These are phyloP conservation scores for Xenopus borealis DNA, from an alignment of 2,113 vertebrate genomes.

Conservation along the genomic window DNA sequence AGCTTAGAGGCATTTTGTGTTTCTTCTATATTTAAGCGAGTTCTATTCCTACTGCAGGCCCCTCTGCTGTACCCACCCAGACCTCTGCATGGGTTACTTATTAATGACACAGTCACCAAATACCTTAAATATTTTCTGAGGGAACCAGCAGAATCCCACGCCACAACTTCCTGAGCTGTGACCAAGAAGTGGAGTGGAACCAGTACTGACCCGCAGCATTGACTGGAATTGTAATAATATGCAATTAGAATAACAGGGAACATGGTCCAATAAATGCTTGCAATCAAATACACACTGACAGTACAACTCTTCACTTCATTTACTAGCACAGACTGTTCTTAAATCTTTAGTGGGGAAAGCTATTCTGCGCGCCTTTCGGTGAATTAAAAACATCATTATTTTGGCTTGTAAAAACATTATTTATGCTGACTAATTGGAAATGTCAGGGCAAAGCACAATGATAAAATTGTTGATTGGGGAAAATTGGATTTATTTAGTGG, in stretches of 20 bases:
- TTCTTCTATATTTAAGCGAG: neutral
- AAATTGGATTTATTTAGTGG: too few species aligned
- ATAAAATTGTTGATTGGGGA: too few species aligned
- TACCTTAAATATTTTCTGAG: conserved; percentile 56
- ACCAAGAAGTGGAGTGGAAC: conserved; percentile 33
- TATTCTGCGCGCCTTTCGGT: too few species aligned
- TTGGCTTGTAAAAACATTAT: too few species aligned
- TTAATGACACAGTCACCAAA: conserved; percentile 55
- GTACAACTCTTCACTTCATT: neutral
- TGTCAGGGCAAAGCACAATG: too few species aligned
- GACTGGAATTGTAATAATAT: neutral
- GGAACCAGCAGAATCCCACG: conserved; percentile 48
- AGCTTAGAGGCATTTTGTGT: neutral
- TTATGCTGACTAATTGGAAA: too few species aligned
- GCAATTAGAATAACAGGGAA: neutral
- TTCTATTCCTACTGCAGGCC: neutral
- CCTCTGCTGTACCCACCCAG: neutral
- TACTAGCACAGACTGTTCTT: too few species aligned
- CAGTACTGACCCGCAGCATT: conserved; percentile 14
- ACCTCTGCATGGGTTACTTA: conserved; percentile 58
- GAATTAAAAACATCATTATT: too few species aligned
- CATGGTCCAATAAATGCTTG: neutral
- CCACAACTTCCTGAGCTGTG: conserved; percentile 53
- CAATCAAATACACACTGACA: neutral
- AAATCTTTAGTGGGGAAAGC: too few species aligned